Conservation (phyloP, 2,888 invertebrate species). For the Maniola hyperantus region DNA sequence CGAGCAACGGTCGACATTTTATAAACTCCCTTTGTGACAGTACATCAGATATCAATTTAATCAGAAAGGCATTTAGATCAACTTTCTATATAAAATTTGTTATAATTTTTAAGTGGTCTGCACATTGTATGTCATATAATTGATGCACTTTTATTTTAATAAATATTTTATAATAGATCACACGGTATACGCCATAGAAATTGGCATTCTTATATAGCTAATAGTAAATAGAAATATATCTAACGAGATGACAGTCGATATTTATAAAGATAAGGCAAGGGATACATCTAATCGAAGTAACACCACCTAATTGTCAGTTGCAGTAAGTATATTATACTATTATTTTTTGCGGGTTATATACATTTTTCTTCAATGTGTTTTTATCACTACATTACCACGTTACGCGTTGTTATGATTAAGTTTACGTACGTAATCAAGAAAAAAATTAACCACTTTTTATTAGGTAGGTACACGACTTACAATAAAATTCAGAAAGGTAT, state of each 20-base stretch:
- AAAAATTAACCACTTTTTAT: too few relatives aligned
- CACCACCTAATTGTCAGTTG: background rate
- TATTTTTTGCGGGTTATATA: too few relatives aligned
- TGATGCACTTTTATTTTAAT: slow-evolving; percentile 42
- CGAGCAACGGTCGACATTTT: slow-evolving; percentile 71
- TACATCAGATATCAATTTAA: slow-evolving; percentile 60
- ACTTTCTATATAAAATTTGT: slow-evolving; percentile 49
- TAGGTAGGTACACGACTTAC: too few relatives aligned
- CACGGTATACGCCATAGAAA: slow-evolving; percentile 18
- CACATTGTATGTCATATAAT: slow-evolving; percentile 56
- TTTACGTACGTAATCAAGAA: too few relatives aligned
- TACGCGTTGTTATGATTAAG: too few relatives aligned
- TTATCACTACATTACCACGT: too few relatives aligned
- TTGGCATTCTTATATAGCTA: slow-evolving; percentile 33
- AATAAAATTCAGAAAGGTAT: too few relatives aligned
- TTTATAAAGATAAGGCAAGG: slow-evolving; percentile 15
- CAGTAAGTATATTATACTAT: background rate
- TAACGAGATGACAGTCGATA: slow-evolving; percentile 29
- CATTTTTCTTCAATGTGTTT: too few relatives aligned
- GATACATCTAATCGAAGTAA: slow-evolving; percentile 23
- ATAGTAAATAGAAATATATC: slow-evolving; percentile 24
- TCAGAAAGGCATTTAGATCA: slow-evolving; percentile 58
- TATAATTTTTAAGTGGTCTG: slow-evolving; percentile 55
- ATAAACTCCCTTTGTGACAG: slow-evolving; percentile 77
- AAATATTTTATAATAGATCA: slow-evolving; percentile 23